Base-by-base conservation (phyloP, 2,797 vertebrate species). In the Aldrovandia affinis region DNA sequence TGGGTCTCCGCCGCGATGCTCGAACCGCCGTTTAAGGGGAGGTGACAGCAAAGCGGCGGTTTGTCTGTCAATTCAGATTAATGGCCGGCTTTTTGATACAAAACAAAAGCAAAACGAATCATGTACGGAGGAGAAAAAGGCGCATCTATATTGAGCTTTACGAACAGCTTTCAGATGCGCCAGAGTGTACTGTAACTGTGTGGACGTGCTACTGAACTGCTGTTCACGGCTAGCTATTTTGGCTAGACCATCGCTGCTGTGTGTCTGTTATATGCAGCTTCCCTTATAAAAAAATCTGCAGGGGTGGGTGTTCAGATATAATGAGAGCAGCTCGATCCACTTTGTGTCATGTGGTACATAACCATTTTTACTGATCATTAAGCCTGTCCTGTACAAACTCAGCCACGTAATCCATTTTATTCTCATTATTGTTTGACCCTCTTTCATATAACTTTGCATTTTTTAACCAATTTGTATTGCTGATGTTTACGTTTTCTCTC, bases 1-100 rank as follows among this genome's bases (percentile, higher is more conserved):
- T 12, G 83, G 82, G 68, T 55, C 82, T 83, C 75, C n/a, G 80
- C 85, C 77, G 82, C 82, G 81, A 82, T 84, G 86, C 87, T 78
- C 82, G 86, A 73, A 85, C 73, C 84, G 54, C 78, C 55, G 42
- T 88, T 89, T 73, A 85, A 89, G 87, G 81, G 78, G 9, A 85
- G 61, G 59, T 18, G 81, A 79, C 42, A 42, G 36, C 44, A 83
- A 83, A 88, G 86, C 86, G 78, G 57, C 86, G 63, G 85, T 86
- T 70, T 75, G 30, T 82, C 55, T 79, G 83, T 84, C 85, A 52
- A 33, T 57, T 55, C 42, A 14, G 55, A n/a, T 81, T 85, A 55
- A 50, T 61, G 44, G 22, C 6, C 42, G 10, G 70, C 57, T 81
- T 81, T 81, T 33, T 81, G 59, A 25, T 30, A 39, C 5, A 39